These are phyloP conservation scores for human DNA, from an alignment of 2,113 vertebrate species.

Conservation along the genomic window DNA sequence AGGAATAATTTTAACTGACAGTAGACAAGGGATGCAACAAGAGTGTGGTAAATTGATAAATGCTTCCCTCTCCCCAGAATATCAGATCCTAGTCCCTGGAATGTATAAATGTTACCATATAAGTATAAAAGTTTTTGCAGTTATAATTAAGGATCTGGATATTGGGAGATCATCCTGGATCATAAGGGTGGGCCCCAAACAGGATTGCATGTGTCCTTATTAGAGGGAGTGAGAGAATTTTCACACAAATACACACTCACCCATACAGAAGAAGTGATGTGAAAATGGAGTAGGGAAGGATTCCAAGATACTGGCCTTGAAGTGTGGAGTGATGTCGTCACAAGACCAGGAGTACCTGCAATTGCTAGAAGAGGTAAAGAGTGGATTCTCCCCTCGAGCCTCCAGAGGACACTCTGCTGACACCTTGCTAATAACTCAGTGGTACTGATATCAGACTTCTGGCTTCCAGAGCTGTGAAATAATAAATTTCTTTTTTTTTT, in stretches of 20 bases:
- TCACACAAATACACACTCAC: neutral
- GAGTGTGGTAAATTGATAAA: neutral
- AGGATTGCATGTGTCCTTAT: neutral
- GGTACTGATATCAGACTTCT: neutral
- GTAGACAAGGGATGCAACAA: neutral
- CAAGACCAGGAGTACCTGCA: neutral
- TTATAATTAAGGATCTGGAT: neutral
- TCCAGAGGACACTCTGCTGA: neutral
- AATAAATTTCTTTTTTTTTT: neutral
- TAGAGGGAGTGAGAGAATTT: neutral
- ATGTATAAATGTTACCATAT: neutral
- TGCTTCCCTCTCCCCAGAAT: too few relatives aligned
- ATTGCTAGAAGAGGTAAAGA: neutral
- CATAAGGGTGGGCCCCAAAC: neutral
- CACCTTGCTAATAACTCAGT: too few relatives aligned
- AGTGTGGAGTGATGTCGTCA: neutral
- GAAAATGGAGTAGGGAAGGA: neutral
- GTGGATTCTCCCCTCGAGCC: neutral
- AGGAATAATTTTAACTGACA: neutral
- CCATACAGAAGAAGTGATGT: neutral
- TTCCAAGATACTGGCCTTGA: neutral
- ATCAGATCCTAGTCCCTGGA: neutral
- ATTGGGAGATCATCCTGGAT: neutral
- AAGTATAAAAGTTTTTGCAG: neutral
- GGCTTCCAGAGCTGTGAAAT: neutral